Evolutionary conservation across 2,797 vertebrate genomes (phyloP).

Genomic region (Channa striata): DNA sequence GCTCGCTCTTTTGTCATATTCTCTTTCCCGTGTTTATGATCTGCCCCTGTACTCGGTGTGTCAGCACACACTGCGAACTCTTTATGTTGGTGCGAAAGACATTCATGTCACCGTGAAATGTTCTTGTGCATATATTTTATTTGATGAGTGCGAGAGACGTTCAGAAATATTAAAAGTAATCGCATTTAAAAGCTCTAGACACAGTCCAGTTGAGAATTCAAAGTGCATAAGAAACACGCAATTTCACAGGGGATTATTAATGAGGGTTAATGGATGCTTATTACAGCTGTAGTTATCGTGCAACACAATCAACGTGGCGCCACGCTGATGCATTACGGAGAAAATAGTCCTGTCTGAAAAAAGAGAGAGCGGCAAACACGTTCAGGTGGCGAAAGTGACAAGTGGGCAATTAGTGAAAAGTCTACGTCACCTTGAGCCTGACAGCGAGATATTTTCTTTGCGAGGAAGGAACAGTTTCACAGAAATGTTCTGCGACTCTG

Average conservation of each 20-base stretch:
- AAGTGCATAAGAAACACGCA: neutral
- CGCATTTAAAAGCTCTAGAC: neutral
- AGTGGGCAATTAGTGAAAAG: conserved; percentile 64
- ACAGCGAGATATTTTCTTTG: conserved; percentile 51
- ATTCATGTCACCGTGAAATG: conserved; percentile 21
- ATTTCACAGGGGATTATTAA: conserved; percentile 20
- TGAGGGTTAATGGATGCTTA: conserved; percentile 13
- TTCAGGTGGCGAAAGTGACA: conserved; percentile 64
- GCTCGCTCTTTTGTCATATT: conserved; percentile 22
- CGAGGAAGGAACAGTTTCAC: conserved; percentile 51
- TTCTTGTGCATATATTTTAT: conserved; percentile 1
- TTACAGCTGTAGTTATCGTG: conserved; percentile 6
- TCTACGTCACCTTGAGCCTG: conserved; percentile 52
- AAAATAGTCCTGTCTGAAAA: conserved; percentile 33
- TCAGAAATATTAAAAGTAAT: neutral
- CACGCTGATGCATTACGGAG: conserved; percentile 27
- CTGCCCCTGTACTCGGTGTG: conserved; percentile 20
- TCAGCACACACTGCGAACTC: conserved; percentile 23
- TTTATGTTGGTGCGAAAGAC: conserved; percentile 24
- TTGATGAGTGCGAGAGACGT: neutral
- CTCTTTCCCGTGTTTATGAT: neutral
- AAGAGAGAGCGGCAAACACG: conserved; percentile 35
- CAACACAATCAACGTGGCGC: conserved; percentile 17
- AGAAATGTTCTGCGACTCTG: conserved; percentile 63
- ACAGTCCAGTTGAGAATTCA: neutral